phyloP scores from a whole-genome alignment of 2,797 vertebrate species.

The Sebastes itinus region DNA sequence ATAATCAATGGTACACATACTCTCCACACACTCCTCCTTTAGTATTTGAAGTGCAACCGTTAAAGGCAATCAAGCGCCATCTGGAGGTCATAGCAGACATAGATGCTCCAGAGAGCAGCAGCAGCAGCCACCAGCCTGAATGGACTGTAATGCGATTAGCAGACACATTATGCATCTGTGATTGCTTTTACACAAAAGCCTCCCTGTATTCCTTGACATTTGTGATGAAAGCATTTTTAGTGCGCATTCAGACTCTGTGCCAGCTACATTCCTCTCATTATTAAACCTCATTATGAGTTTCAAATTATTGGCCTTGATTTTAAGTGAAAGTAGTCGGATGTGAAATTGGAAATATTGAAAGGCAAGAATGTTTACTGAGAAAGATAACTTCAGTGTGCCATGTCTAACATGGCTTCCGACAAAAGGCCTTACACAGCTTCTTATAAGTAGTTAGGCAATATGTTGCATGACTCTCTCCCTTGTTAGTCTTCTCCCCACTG shows the following conservation, averaged over 20 bases:
- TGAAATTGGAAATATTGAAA: slow-evolving; percentile 43
- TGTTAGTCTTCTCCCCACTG: slow-evolving; percentile 42
- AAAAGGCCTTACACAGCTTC: slow-evolving; percentile 7
- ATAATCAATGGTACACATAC: slow-evolving; percentile 43
- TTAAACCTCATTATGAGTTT: slow-evolving; percentile 44
- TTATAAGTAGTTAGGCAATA: slow-evolving; percentile 9
- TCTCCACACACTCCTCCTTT: slow-evolving; percentile 13
- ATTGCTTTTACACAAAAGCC: slow-evolving; percentile 57
- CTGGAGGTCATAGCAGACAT: slow-evolving; percentile 54
- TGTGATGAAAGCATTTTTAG: slow-evolving; percentile 37
- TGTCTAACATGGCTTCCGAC: slow-evolving; percentile 5
- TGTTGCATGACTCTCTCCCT: slow-evolving; percentile 61
- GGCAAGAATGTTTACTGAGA: slow-evolving; percentile 13
- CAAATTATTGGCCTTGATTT: slow-evolving; percentile 23
- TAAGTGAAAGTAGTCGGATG: slow-evolving; percentile 34
- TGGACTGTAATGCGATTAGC: slow-evolving; percentile 67
- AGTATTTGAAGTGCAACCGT: neutral
- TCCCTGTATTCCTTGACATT: slow-evolving; percentile 37
- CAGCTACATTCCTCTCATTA: slow-evolving; percentile 21
- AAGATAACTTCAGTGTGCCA: neutral
- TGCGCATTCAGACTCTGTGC: slow-evolving; percentile 24
- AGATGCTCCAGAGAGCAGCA: neutral
- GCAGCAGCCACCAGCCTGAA: slow-evolving; percentile 38
- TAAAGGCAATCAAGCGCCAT: slow-evolving; percentile 59
- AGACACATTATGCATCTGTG: slow-evolving; percentile 55